These are phyloP conservation scores for Poecile montanus DNA, from an alignment of 2,797 vertebrate genomes.

Conservation along the genomic window DNA sequence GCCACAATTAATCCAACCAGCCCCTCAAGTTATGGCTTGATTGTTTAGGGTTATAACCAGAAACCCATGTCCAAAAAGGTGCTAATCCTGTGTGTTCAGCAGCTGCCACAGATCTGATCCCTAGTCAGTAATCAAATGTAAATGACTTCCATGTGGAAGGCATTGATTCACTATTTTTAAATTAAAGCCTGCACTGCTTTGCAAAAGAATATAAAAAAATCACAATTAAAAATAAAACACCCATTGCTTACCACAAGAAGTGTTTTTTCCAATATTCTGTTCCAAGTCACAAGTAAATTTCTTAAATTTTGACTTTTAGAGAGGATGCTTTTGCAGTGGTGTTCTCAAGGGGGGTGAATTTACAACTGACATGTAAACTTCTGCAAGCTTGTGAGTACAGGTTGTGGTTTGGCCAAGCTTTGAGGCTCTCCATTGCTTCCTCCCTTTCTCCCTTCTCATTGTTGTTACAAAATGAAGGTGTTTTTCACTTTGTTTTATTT, in stretches of 20 bases:
- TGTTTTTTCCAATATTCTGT: neutral
- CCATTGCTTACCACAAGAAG: neutral
- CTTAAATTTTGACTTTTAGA: neutral
- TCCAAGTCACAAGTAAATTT: neutral
- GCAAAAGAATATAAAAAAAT: neutral
- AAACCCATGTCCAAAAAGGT: conserved; percentile 69
- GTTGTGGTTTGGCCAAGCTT: neutral
- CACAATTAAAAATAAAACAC: neutral
- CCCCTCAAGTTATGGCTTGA: conserved; percentile 60
- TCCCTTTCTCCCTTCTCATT: neutral
- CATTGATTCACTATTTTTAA: neutral
- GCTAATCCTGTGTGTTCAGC: conserved; percentile 71
- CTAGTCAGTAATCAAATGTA: neutral
- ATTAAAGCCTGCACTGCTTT: conserved; percentile 31
- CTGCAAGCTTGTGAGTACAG: neutral
- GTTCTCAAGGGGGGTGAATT: neutral
- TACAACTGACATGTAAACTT: neutral
- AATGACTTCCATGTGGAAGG: neutral
- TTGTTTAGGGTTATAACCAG: conserved; percentile 65
- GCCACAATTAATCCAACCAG: conserved; percentile 73
- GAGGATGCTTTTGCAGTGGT: conserved; percentile 25
- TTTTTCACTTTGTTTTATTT: conserved; percentile 7
- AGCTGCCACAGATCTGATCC: conserved; percentile 40
- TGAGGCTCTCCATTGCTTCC: neutral
- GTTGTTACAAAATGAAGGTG: neutral